Evolutionary conservation across 2,113 vertebrate species (phyloP).

Genomic region (Perca flavescens): DNA sequence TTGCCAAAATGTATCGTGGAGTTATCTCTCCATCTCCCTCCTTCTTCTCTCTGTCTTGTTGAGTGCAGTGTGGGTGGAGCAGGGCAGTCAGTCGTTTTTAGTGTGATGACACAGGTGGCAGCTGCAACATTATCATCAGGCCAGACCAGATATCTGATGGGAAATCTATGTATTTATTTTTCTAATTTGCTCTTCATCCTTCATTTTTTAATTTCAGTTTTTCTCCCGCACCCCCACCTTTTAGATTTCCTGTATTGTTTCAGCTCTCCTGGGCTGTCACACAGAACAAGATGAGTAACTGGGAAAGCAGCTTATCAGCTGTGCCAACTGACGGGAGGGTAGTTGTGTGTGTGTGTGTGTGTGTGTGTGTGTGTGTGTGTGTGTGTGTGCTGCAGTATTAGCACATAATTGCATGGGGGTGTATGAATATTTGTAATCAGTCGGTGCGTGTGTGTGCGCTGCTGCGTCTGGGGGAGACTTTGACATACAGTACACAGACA

Average conservation of each 20-base stretch:
- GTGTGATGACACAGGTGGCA: constrained; percentile 71
- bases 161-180: constrained; percentile 57
- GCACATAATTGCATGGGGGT: constrained; percentile 21
- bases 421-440: constrained; percentile 28
- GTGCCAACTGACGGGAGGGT: constrained; percentile 69
- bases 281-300: constrained; percentile 74
- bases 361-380: constrained; percentile 16
- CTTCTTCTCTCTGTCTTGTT: constrained; percentile 32
- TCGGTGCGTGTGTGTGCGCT: constrained; percentile 12
- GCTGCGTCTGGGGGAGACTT: constrained; percentile 42
- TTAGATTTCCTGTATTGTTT: constrained; percentile 75
- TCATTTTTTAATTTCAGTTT: constrained; percentile 42
- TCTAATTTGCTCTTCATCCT: constrained; percentile 25
- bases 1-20: constrained; percentile 23
- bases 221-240: constrained; percentile 23
- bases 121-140: constrained; percentile 69
- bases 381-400: constrained; percentile 5
- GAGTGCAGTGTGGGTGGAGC: constrained; percentile 62
- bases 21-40: not conserved
- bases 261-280: constrained; percentile 71
- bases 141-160: constrained; percentile 71
- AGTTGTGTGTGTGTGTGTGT: constrained; percentile 6
- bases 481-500: constrained; percentile 53
- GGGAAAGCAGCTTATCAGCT: constrained; percentile 76
- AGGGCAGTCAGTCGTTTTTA: constrained; percentile 61